Evolutionary conservation across 2,888 invertebrate species (phyloP).

Genomic region (Sepiola atlantica): DNA sequence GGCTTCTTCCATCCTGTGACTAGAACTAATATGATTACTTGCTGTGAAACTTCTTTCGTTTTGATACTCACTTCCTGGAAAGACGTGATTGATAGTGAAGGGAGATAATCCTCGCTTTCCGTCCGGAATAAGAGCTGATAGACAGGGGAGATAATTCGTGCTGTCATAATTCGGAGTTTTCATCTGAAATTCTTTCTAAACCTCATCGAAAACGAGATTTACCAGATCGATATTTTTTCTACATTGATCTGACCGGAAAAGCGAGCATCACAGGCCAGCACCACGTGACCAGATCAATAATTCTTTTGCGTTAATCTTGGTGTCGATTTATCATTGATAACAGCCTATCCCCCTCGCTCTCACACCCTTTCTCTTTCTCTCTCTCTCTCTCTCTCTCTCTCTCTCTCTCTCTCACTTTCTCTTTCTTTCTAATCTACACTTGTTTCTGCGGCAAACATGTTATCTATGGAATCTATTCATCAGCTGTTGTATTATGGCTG

Average conservation of each 20-base stretch:
- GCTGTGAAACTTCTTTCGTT: no score
- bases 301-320: neutral
- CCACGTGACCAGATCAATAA: neutral
- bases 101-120: neutral
- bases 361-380: no score
- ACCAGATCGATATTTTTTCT: neutral
- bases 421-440: no score
- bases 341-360: neutral
- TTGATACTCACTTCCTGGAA: no score
- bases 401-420: no score
- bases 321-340: neutral
- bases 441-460: no score
- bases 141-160: neutral
- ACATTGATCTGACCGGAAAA: neutral
- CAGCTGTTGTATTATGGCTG: no score
- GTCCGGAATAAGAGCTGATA: neutral
- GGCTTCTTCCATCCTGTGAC: no score
- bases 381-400: no score
- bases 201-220: neutral
- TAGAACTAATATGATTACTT: no score
- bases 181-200: neutral
- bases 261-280: neutral
- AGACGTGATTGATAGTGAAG: neutral
- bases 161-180: neutral
- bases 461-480: no score